phyloP scores from a whole-genome alignment of 2,888 invertebrate species.

The Epirrita christyi region DNA sequence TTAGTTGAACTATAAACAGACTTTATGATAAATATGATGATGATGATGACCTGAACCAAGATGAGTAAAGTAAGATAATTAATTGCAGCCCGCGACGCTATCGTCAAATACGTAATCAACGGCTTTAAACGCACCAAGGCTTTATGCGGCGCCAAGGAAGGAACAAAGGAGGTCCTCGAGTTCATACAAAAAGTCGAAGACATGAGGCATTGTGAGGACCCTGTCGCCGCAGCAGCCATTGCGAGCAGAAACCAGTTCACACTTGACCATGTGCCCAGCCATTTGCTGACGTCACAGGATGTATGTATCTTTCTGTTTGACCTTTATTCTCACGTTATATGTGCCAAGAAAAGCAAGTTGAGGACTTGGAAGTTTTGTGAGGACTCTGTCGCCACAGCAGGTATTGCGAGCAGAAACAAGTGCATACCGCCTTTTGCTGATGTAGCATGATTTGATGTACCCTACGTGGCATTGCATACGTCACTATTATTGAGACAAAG shows the following conservation, averaged over 20 bases:
- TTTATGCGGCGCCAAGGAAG: conserved; percentile 64
- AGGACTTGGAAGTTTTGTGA: too few species aligned
- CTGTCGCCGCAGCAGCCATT: conserved; percentile 76
- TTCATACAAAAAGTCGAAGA: conserved; percentile 78
- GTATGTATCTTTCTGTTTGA: conserved; percentile 64
- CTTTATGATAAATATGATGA: too few species aligned
- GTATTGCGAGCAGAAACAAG: too few species aligned
- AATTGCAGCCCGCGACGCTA: conserved; percentile 63
- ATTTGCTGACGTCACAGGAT: conserved; percentile 86
- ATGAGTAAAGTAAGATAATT: not conserved
- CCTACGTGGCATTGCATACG: too few species aligned
- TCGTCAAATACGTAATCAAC: conserved; percentile 80
- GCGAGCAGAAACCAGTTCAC: conserved; percentile 81
- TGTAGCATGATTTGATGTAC: too few species aligned
- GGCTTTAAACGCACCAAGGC: conserved; percentile 80
- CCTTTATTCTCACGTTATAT: not conserved
- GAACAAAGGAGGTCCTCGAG: conserved; percentile 67
- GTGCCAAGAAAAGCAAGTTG: too few species aligned
- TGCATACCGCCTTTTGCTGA: too few species aligned
- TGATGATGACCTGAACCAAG: too few species aligned
- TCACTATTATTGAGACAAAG: too few species aligned
- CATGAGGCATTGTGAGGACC: conserved; percentile 80
- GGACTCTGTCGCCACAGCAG: too few species aligned
- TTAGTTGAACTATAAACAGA: too few species aligned
- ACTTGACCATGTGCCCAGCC: conserved; percentile 88